phyloP scores from a whole-genome alignment of 2,888 invertebrate species.

The Athetis lepigone region DNA sequence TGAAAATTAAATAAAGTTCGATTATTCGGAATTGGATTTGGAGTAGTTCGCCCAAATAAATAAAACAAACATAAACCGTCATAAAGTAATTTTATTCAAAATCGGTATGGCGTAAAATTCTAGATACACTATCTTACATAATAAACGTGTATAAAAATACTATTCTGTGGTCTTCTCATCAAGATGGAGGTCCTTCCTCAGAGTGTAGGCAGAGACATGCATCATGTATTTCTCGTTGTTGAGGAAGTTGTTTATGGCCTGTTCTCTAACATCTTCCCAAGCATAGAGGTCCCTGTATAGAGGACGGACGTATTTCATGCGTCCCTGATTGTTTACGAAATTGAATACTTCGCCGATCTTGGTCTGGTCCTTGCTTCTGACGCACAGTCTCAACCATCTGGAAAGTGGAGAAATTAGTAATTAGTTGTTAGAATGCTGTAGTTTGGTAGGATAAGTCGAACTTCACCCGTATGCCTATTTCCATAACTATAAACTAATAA shows the following conservation, averaged over 20 bases:
- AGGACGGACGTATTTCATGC: conserved; percentile 97
- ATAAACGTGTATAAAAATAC: conserved; percentile 42
- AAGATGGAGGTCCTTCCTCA: conserved; percentile 94
- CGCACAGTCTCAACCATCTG: conserved; percentile 94
- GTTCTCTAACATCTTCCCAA: conserved; percentile 93
- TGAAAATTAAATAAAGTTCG: too few relatives aligned
- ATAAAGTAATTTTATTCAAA: conserved; percentile 62
- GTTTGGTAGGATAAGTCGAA: too few relatives aligned
- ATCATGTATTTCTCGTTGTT: conserved; percentile 94
- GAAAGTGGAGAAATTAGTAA: conserved; percentile 61
- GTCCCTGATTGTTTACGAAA: conserved; percentile 96
- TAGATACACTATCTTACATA: conserved; percentile 61
- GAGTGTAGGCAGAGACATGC: conserved; percentile 93
- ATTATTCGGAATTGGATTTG: too few relatives aligned
- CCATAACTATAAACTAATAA: too few relatives aligned
- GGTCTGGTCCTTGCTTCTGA: conserved; percentile 93
- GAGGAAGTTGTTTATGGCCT: conserved; percentile 93
- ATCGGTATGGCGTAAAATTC: conserved; percentile 54
- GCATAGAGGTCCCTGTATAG: conserved; percentile 95
- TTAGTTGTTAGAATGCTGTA: neutral
- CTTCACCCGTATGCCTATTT: too few relatives aligned
- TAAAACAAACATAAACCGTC: conserved; percentile 48
- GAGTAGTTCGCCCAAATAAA: too few relatives aligned
- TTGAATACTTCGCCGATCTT: conserved; percentile 92
- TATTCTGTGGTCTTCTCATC: conserved; percentile 56